These are phyloP conservation scores for Drosophila watanabei DNA, from an alignment of 1,140 invertebrate species.

Conservation along the genomic window DNA sequence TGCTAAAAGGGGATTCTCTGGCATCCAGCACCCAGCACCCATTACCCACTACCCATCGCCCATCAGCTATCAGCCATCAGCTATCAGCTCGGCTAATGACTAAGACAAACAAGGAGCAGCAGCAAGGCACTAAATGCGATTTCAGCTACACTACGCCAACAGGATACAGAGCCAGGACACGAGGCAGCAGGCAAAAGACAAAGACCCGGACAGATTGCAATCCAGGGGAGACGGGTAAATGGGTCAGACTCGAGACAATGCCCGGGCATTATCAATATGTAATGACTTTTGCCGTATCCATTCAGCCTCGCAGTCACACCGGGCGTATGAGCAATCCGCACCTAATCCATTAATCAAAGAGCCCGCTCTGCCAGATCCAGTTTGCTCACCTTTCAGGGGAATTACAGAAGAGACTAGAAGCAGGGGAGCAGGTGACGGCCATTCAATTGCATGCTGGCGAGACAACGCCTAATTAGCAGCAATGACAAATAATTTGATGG, in stretches of 20 bases:
- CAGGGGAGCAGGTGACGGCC: slow-evolving; percentile 5
- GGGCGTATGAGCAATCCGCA: slow-evolving; percentile 49
- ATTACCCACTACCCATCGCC: slow-evolving; percentile 2
- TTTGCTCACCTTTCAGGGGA: slow-evolving; percentile 62
- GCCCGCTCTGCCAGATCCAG: slow-evolving; percentile 22
- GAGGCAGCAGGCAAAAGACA: slow-evolving; percentile 9
- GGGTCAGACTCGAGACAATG: slow-evolving; percentile 45
- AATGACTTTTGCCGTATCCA: slow-evolving; percentile 41
- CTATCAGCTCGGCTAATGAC: slow-evolving; percentile 65
- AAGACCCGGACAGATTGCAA: slow-evolving; percentile 8
- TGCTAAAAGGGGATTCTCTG: background rate
- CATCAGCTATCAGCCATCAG: slow-evolving; percentile 27
- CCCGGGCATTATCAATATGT: slow-evolving; percentile 42
- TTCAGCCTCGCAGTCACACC: slow-evolving; percentile 6
- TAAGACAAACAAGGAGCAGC: slow-evolving; percentile 42
- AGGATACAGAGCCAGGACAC: slow-evolving; percentile 13
- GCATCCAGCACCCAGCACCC: slow-evolving; percentile 1
- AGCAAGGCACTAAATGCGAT: slow-evolving; percentile 52
- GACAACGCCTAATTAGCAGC: slow-evolving; percentile 57
- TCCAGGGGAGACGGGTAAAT: slow-evolving; percentile 12
- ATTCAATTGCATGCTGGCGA: slow-evolving; percentile 34
- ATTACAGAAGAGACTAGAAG: slow-evolving; percentile 46
- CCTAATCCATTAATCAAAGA: slow-evolving; percentile 49
- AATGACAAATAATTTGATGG: slow-evolving; percentile 56
- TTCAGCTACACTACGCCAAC: slow-evolving; percentile 47